phyloP scores from a whole-genome alignment of 2,113 vertebrate species.

The Gila orcuttii region DNA sequence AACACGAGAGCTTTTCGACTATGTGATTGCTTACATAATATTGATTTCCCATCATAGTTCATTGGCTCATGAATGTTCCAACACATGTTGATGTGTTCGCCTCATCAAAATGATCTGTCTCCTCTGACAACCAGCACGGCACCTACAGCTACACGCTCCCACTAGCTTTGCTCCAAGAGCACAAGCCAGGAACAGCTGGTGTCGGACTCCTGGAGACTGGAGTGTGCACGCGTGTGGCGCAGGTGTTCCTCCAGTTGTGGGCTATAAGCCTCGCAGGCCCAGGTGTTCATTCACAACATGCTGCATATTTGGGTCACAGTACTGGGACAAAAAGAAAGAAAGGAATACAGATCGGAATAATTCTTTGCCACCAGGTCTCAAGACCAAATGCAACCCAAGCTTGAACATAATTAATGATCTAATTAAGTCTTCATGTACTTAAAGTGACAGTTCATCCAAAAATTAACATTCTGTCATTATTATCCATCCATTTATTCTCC shows the following conservation, averaged over 20 bases:
- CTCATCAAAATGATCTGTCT: conserved; percentile 9
- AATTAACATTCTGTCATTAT: background rate
- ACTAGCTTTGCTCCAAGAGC: conserved; percentile 1
- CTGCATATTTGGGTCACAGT: conserved; percentile 48
- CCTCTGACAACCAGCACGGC: background rate
- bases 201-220: conserved; percentile 1
- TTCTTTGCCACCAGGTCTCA: conserved; percentile 27
- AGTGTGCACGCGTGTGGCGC: conserved; percentile 22
- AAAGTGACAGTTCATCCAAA: background rate
- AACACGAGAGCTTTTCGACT: conserved; percentile 49
- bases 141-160: background rate
- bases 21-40: conserved; percentile 56
- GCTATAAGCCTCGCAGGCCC: conserved; percentile 41
- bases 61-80: conserved; percentile 37
- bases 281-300: conserved; percentile 56
- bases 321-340: background rate
- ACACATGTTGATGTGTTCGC: conserved; percentile 38
- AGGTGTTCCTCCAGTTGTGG: conserved; percentile 43
- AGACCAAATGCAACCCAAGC: conserved; percentile 41
- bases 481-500: background rate
- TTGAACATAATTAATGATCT: conserved; percentile 53
- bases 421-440: conserved; percentile 48
- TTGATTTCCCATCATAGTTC: conserved; percentile 53
- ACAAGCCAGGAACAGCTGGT: conserved; percentile 33
- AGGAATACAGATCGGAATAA: conserved; percentile 12